These are phyloP conservation scores for Lagopus muta DNA, from an alignment of 2,113 vertebrate species.

Conservation along the genomic window DNA sequence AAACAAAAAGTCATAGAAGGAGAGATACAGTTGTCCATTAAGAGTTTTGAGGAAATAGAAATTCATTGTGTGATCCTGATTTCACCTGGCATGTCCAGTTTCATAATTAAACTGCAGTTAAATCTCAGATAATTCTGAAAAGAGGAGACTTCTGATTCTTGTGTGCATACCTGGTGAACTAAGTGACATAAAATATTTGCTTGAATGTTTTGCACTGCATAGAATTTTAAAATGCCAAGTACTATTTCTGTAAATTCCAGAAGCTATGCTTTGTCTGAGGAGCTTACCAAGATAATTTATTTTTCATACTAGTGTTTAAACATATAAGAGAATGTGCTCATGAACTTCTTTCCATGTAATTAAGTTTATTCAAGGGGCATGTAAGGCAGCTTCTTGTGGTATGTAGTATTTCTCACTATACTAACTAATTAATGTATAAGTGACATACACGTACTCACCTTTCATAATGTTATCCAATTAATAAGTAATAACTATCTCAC, in stretches of 20 bases:
- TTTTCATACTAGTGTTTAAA: neutral
- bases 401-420: slow-evolving; percentile 47
- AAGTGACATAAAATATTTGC: neutral
- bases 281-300: neutral
- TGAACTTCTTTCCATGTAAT: slow-evolving; percentile 25
- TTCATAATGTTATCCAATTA: slow-evolving; percentile 63
- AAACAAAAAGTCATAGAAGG: neutral
- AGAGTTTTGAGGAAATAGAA: neutral
- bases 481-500: slow-evolving; percentile 59
- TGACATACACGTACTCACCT: slow-evolving; percentile 34
- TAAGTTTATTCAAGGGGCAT: slow-evolving; percentile 35
- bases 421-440: slow-evolving; percentile 68
- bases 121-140: neutral
- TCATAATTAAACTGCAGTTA: neutral
- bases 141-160: neutral
- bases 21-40: rapidly evolving
- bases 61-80: neutral
- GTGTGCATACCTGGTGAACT: neutral
- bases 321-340: neutral
- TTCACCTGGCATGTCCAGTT: neutral
- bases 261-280: neutral
- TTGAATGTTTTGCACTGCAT: neutral
- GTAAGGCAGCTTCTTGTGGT: slow-evolving; percentile 26
- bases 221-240: neutral
- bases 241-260: neutral